These are phyloP conservation scores for Ennomos erosarius DNA, from an alignment of 2,888 invertebrate genomes.

Conservation along the genomic window DNA sequence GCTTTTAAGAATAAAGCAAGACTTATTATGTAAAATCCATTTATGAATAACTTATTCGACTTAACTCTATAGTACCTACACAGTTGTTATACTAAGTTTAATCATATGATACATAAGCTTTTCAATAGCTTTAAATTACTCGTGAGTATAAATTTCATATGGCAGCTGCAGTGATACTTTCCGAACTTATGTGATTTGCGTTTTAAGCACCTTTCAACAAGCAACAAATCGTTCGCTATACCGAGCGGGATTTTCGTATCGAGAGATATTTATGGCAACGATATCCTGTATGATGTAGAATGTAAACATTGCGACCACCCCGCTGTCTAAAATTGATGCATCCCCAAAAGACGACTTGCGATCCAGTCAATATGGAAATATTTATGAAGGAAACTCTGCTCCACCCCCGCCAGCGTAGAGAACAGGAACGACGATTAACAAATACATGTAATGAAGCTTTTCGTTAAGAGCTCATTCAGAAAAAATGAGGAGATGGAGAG, in stretches of 20 bases:
- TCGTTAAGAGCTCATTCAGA: constrained; percentile 11
- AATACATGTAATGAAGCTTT: constrained; percentile 15
- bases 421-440: constrained; percentile 15
- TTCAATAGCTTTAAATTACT: constrained; percentile 17
- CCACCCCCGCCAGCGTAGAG: background rate
- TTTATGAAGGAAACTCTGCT: constrained; percentile 27
- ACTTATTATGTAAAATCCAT: no score
- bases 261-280: constrained; percentile 46
- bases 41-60: no score
- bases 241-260: constrained; percentile 44
- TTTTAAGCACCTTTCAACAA: constrained; percentile 67
- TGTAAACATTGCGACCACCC: constrained; percentile 24
- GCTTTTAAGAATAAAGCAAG: no score
- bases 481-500: constrained; percentile 17
- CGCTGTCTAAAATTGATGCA: constrained; percentile 35
- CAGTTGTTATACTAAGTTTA: no score
- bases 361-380: constrained; percentile 27
- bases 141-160: constrained; percentile 46
- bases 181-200: constrained; percentile 68
- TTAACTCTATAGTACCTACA: no score
- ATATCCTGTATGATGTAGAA: no score
- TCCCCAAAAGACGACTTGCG: constrained; percentile 26
- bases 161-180: constrained; percentile 53
- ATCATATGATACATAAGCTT: background rate
- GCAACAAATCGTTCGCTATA: constrained; percentile 44